Conservation (phyloP, 2,888 invertebrate genomes). For the Drosophila mimica region DNA sequence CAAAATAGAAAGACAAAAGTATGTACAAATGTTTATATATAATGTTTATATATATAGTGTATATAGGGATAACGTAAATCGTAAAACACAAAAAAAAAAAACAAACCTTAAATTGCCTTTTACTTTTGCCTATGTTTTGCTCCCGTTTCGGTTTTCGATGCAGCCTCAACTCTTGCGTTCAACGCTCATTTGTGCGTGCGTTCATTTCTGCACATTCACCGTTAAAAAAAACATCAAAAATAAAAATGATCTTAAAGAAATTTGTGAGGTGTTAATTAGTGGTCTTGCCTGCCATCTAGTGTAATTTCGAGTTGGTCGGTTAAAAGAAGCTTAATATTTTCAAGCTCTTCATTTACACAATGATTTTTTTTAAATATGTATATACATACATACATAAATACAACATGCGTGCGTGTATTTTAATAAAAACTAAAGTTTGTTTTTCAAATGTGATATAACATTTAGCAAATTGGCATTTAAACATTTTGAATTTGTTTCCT, state of each 20-base stretch:
- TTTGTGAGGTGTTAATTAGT: neutral
- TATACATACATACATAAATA: neutral
- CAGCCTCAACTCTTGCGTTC: neutral
- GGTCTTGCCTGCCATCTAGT: too few species aligned
- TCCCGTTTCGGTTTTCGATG: neutral
- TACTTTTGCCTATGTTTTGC: neutral
- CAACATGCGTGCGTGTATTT: too few species aligned
- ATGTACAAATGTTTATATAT: conserved; percentile 1
- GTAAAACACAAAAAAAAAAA: neutral
- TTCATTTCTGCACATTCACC: neutral
- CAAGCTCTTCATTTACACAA: neutral
- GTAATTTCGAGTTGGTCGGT: neutral
- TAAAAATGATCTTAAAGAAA: neutral
- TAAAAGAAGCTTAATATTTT: neutral
- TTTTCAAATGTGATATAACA: too few species aligned
- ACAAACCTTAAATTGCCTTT: neutral
- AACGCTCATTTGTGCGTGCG: neutral
- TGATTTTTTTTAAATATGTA: neutral
- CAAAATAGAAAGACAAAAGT: conserved; percentile 1
- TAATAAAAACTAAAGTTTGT: too few species aligned
- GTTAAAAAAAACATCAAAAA: neutral
- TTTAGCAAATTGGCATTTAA: too few species aligned
- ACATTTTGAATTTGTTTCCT: too few species aligned
- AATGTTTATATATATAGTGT: too few species aligned
- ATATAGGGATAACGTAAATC: neutral